Conservation (phyloP, 2,113 vertebrate genomes). For the Calyptomena viridis region DNA sequence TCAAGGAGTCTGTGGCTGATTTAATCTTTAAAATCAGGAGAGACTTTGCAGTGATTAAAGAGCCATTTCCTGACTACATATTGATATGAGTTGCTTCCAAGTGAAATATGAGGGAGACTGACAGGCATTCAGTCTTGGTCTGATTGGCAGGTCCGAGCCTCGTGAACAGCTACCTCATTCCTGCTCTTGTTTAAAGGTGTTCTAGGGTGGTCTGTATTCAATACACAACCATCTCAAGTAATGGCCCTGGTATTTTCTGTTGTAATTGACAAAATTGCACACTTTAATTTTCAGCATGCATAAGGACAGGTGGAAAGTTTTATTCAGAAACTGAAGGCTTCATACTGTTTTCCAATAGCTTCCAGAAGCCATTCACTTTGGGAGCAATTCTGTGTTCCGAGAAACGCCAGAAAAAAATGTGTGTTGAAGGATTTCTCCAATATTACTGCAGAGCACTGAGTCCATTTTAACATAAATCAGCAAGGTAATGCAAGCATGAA, state of each 20-base stretch:
- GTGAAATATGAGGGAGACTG: conserved; percentile 39
- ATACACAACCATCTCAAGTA: conserved; percentile 12
- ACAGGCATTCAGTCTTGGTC: conserved; percentile 23
- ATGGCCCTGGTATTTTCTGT: background rate
- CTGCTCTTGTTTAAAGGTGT: background rate
- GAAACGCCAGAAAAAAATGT: conserved; percentile 44
- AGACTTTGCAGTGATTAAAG: conserved; percentile 65
- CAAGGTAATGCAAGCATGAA: background rate
- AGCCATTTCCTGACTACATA: conserved; percentile 64
- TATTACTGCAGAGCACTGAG: background rate
- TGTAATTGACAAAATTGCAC: conserved; percentile 31
- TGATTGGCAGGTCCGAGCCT: conserved; percentile 58
- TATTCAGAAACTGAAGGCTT: conserved; percentile 22
- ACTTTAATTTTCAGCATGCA: conserved; percentile 41
- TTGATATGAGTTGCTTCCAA: conserved; percentile 60
- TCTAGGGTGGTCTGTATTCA: conserved; percentile 49
- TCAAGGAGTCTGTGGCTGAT: conserved; percentile 27
- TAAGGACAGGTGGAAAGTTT: conserved; percentile 63
- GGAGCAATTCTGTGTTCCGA: conserved; percentile 1
- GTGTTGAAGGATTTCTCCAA: conserved; percentile 20
- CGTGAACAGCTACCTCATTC: background rate
- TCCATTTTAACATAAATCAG: conserved; percentile 16
- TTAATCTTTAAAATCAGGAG: conserved; percentile 67
- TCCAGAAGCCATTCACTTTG: conserved; percentile 52
- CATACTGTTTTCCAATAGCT: conserved; percentile 26